Percentiles rank a stretch among this genome's conserved stretches.
Evolutionary conservation across 2,797 vertebrate genomes (phyloP).

Genomic region (Enteromius mattozi): DNA sequence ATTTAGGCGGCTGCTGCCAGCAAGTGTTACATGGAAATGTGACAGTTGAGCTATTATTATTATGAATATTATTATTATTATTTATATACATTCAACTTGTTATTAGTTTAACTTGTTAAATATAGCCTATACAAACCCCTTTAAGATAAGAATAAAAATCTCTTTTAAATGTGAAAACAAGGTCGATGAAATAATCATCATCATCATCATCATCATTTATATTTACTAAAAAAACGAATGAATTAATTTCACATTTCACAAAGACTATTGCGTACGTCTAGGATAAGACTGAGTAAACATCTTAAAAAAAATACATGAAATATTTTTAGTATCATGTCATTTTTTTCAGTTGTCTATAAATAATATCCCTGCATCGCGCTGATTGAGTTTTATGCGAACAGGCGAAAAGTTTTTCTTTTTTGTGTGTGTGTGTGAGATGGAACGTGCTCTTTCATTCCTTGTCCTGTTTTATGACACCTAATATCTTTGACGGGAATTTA

Average conservation of each 20-base stretch:
- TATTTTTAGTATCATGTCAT: background rate
- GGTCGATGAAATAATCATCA: background rate
- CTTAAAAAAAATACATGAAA: background rate
- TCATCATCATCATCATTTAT: background rate
- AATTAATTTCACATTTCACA: background rate
- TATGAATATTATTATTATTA: background rate
- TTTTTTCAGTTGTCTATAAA: background rate
- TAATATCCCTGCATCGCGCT: background rate
- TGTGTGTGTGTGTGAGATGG: background rate
- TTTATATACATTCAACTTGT: background rate
- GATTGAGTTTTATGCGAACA: background rate
- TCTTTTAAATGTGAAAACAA: background rate
- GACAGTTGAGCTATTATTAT: background rate
- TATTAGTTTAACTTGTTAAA: background rate
- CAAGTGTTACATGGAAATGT: background rate
- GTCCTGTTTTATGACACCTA: slow-evolving; percentile 22
- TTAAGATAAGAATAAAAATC: background rate
- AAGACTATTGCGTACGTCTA: background rate
- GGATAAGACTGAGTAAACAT: background rate
- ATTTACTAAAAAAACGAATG: background rate
- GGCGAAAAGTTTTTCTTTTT: background rate
- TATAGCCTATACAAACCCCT: background rate
- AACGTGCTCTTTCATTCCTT: slow-evolving; percentile 10
- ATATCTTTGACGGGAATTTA: slow-evolving; percentile 8
- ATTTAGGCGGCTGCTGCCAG: background rate